phyloP scores from a whole-genome alignment of 2,797 vertebrate genomes.

The Sebastiscus albofasciatus region DNA sequence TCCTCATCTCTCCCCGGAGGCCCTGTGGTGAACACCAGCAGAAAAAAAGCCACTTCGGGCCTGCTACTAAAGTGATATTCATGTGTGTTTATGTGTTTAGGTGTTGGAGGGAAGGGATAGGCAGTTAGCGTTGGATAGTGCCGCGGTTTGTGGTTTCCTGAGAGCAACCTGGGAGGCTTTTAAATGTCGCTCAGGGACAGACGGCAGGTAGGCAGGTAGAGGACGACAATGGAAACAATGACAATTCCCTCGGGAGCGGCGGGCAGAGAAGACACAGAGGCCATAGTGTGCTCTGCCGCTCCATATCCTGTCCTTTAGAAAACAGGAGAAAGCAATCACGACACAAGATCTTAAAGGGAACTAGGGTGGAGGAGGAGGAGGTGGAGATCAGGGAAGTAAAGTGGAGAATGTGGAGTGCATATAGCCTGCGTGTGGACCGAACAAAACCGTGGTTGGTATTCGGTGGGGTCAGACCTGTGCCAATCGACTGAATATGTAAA shows the following conservation, averaged over 20 bases:
- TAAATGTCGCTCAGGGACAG: conserved; percentile 73
- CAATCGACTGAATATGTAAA: conserved; percentile 23
- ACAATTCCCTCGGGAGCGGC: conserved; percentile 59
- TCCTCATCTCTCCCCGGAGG: conserved; percentile 45
- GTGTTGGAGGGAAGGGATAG: conserved; percentile 53
- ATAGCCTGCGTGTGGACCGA: conserved; percentile 14
- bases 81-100: conserved; percentile 35
- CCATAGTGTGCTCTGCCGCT: conserved; percentile 67
- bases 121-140: conserved; percentile 51
- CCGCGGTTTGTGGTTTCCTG: conserved; percentile 72
- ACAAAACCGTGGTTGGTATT: conserved; percentile 1
- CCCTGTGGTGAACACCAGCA: conserved; percentile 27
- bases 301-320: conserved; percentile 78
- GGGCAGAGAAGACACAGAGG: conserved; percentile 72
- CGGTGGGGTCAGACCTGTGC: conserved; percentile 9
- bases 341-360: conserved; percentile 69
- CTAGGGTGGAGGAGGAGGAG: conserved; percentile 48
- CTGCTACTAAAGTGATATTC: conserved; percentile 66
- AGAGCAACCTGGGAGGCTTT: conserved; percentile 74
- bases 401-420: conserved; percentile 20
- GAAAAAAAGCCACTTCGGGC: conserved; percentile 53
- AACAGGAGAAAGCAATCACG: conserved; percentile 69
- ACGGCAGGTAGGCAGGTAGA: conserved; percentile 76
- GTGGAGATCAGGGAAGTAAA: conserved; percentile 31
- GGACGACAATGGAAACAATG: conserved; percentile 76